Percentiles rank a stretch among this genome's conserved stretches.
Evolutionary conservation across 2,888 invertebrate genomes (phyloP).

Genomic region (Andrena camellia): DNA sequence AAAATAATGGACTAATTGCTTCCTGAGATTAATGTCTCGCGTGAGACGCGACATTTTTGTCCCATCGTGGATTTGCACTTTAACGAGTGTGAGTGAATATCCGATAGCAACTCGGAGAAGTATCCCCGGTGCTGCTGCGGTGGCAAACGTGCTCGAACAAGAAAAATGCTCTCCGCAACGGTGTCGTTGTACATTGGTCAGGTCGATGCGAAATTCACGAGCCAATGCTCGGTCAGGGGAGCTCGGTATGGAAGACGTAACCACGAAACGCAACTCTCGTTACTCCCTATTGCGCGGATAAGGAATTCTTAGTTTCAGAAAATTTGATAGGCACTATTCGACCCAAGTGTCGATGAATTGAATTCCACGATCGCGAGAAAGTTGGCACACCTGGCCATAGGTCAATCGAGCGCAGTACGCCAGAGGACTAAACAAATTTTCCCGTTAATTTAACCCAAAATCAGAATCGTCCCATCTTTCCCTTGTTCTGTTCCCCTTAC

Average conservation of each 20-base stretch:
- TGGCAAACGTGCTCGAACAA: neutral
- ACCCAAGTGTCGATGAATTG: too few relatives aligned
- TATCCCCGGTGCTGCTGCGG: slow-evolving; percentile 20
- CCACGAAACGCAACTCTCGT: slow-evolving; percentile 13
- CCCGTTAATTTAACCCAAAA: too few relatives aligned
- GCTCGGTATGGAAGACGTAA: neutral
- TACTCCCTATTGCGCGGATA: neutral
- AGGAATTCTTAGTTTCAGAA: neutral
- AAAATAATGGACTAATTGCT: too few relatives aligned
- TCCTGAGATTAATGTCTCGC: too few relatives aligned
- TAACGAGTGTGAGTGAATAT: slow-evolving; percentile 27
- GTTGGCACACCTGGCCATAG: neutral
- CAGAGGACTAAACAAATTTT: too few relatives aligned
- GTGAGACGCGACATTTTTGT: too few relatives aligned
- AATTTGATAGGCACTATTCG: neutral
- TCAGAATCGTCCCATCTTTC: too few relatives aligned
- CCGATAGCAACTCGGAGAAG: slow-evolving; percentile 35
- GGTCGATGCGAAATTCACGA: slow-evolving; percentile 27
- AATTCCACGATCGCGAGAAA: neutral
- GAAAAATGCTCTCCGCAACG: slow-evolving; percentile 38
- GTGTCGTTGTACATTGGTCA: neutral
- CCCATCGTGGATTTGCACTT: too few relatives aligned
- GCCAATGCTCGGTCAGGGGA: slow-evolving; percentile 9
- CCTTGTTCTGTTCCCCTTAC: neutral
- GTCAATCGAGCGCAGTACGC: too few relatives aligned